phyloP scores from a whole-genome alignment of 2,888 invertebrate genomes.

The Drosophila greeni region DNA sequence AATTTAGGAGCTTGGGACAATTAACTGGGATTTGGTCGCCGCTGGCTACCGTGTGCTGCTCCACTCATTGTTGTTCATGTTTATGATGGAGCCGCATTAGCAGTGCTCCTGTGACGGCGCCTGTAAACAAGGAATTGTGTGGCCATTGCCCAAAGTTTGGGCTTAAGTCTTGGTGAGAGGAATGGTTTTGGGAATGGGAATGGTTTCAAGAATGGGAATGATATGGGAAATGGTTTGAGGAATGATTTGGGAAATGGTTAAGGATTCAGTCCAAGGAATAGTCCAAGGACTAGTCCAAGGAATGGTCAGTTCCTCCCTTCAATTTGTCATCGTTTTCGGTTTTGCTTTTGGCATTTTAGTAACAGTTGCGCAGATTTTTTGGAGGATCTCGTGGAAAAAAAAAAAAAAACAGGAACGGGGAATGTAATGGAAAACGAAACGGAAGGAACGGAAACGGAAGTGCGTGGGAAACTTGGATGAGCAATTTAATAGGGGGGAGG shows the following conservation, averaged over 20 bases:
- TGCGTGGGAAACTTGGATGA: constrained; percentile 26
- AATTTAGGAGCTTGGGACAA: constrained; percentile 46
- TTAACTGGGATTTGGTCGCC: constrained; percentile 51
- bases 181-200: background rate
- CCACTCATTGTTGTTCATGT: constrained; percentile 52
- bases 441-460: constrained; percentile 9
- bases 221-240: too few species aligned
- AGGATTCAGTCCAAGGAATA: too few species aligned
- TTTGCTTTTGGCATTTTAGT: constrained; percentile 3
- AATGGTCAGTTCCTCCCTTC: constrained; percentile 20
- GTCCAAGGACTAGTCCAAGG: too few species aligned
- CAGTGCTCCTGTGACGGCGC: constrained; percentile 19
- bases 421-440: constrained; percentile 7
- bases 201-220: too few species aligned
- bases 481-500: constrained; percentile 38
- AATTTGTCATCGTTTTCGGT: constrained; percentile 50
- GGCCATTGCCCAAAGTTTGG: constrained; percentile 2
- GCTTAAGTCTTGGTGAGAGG: background rate
- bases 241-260: too few species aligned
- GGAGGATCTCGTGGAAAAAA: constrained; percentile 12
- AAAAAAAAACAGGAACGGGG: background rate
- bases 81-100: constrained; percentile 60
- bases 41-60: constrained; percentile 21
- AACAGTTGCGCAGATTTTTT: constrained; percentile 15
- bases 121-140: constrained; percentile 46